Conservation (phyloP, 1,140 invertebrate genomes). For the Colletes gigas region DNA sequence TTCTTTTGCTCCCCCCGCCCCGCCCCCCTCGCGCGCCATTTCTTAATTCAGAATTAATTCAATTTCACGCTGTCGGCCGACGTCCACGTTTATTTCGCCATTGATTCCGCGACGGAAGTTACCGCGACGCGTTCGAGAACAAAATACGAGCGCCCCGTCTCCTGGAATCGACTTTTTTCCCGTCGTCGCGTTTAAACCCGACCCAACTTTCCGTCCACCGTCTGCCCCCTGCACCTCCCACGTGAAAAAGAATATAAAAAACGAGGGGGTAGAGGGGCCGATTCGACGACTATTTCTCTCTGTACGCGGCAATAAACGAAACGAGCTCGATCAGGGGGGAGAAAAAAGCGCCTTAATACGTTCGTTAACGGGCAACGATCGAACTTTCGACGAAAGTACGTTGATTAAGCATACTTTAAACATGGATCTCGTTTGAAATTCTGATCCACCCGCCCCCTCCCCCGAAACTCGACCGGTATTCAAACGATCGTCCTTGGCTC, state of each 20-base stretch:
- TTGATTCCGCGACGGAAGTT: conserved; percentile 31
- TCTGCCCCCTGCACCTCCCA: too few species aligned
- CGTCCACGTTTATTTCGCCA: conserved; percentile 51
- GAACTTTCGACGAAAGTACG: conserved; percentile 50
- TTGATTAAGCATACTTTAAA: conserved; percentile 59
- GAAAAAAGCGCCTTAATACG: conserved; percentile 34
- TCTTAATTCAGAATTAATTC: conserved; percentile 71
- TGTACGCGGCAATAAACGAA: conserved; percentile 38
- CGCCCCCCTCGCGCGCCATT: conserved; percentile 31
- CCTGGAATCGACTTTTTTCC: conserved; percentile 6
- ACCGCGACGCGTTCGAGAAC: not conserved
- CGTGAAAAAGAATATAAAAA: too few species aligned
- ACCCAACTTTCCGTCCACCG: conserved; percentile 7
- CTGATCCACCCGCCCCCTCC: not conserved
- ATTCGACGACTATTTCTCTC: not conserved
- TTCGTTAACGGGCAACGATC: conserved; percentile 56
- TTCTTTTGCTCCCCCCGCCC: conserved; percentile 9
- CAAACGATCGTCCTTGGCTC: conserved; percentile 36
- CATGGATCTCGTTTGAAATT: conserved; percentile 39
- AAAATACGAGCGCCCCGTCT: not conserved
- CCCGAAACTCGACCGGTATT: conserved; percentile 22
- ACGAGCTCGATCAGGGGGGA: conserved; percentile 12
- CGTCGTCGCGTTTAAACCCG: conserved; percentile 18
- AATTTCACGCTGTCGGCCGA: conserved; percentile 65
- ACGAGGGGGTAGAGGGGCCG: not conserved